Evolutionary conservation across 2,113 vertebrate genomes (phyloP).

Genomic region (Fulica atra): DNA sequence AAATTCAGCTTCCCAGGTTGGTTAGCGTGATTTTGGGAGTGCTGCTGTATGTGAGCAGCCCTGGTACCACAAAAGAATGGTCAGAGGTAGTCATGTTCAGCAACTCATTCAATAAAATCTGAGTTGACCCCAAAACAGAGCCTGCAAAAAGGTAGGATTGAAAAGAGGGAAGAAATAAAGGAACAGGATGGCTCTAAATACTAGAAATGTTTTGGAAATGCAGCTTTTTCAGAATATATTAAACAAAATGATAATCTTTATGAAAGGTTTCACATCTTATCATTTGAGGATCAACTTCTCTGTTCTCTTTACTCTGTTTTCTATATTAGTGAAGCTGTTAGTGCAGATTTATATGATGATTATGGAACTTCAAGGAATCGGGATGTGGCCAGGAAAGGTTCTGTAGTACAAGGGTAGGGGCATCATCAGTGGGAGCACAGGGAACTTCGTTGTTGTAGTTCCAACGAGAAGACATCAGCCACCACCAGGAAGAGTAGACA

Average conservation of each 20-base stretch:
- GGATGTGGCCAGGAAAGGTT: neutral
- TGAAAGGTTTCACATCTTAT: neutral
- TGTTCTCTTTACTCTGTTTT: neutral
- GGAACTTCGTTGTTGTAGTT: neutral
- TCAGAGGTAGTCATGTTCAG: neutral
- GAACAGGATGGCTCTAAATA: neutral
- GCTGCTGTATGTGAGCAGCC: neutral
- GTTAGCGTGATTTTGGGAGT: rapidly evolving
- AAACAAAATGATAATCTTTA: neutral
- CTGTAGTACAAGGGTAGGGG: neutral
- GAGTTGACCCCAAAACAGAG: neutral
- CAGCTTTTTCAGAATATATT: neutral
- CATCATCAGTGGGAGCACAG: rapidly evolving
- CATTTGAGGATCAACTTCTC: neutral
- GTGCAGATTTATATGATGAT: neutral
- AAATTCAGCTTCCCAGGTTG: neutral
- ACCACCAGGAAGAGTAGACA: neutral
- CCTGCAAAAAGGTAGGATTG: neutral
- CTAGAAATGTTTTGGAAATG: neutral
- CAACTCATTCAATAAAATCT: neutral
- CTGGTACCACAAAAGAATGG: rapidly evolving
- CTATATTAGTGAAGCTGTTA: neutral
- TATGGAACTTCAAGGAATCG: neutral
- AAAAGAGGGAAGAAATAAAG: neutral
- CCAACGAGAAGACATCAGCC: neutral